Conservation (phyloP, 1,140 invertebrate genomes). For the Scaptomyza graminum region DNA sequence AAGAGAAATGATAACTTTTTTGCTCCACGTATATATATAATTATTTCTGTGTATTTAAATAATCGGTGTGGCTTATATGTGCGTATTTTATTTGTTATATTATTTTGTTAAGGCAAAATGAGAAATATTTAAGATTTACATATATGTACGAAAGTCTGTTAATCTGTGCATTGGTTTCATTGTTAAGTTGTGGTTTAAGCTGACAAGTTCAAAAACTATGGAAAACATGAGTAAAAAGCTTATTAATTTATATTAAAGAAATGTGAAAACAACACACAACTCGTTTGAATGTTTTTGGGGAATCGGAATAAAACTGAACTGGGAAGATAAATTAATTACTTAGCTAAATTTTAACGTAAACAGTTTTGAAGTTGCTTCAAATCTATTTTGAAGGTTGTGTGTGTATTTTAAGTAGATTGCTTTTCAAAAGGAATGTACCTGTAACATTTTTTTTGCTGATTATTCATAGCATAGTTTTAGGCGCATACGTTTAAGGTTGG, state of each 20-base stretch:
- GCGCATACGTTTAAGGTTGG: background rate
- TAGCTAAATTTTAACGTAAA: no score
- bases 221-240: slow-evolving; percentile 70
- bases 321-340: no score
- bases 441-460: no score
- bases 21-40: slow-evolving; percentile 18
- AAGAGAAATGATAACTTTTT: slow-evolving; percentile 28
- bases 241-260: slow-evolving; percentile 76
- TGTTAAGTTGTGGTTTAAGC: slow-evolving; percentile 80
- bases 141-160: slow-evolving; percentile 67
- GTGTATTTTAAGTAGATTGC: no score
- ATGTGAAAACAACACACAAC: slow-evolving; percentile 13
- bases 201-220: slow-evolving; percentile 77
- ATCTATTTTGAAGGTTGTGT: no score
- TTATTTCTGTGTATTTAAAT: slow-evolving; percentile 15
- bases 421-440: no score
- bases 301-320: no score
- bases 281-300: no score
- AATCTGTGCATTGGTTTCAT: slow-evolving; percentile 73
- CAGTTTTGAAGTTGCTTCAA: no score
- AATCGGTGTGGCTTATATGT: slow-evolving; percentile 56
- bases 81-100: slow-evolving; percentile 46
- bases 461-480: slow-evolving; percentile 44
- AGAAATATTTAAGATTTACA: slow-evolving; percentile 47
- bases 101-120: slow-evolving; percentile 19